Base-by-base conservation (phyloP, 2,113 vertebrate species). In the Cottus gobio region DNA sequence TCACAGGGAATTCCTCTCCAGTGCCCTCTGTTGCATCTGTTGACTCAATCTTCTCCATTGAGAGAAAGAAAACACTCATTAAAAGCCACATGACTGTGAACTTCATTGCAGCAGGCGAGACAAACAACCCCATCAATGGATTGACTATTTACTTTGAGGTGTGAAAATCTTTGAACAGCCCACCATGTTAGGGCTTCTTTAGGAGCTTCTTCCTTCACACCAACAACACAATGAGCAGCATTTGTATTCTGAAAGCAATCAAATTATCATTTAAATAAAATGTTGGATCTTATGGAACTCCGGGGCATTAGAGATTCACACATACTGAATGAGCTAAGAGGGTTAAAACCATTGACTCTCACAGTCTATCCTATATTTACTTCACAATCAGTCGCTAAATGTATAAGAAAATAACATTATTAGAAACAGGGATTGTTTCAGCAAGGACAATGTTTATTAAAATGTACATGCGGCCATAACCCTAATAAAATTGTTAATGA, bases 31-130 rank as follows among this genome's bases (percentile, higher is more conserved):
- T 83, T 81, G 89, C 92, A 90, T 93, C 91, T 93, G 95, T 94
- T 93, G 91, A 93, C 93, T 92, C 91, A 92, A 84, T 94, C 92
- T 91, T 87, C 85, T 91, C 89, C 90, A 89, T 82, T 75, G 90
- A 87, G 86, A 81, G 89, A 90, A 90, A 89, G 91, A 93, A 93
- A 91, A 94, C 91, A 93, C 90, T 88, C 92, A 91, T 93, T 91
- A 91, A 94, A 92, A 92, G 81, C 89, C 91, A 91, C 91, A 91
- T 90, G 93, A 93, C 93, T 95, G 94, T 95, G 95, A 95, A 95
- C 95, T 95, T 95, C 94, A 95, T 92, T 93, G 91, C 87, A 91
- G 91, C 86, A 80, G 89, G 86, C 73, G 88, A 90, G 91, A 82
- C 83, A 92, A 87, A 84, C 84, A 82, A 71, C 78, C 68, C 85